Percentiles rank a stretch among this genome's conserved stretches.
Conservation (phyloP, 1,140 invertebrate species). For the Liolophura sinensis region DNA sequence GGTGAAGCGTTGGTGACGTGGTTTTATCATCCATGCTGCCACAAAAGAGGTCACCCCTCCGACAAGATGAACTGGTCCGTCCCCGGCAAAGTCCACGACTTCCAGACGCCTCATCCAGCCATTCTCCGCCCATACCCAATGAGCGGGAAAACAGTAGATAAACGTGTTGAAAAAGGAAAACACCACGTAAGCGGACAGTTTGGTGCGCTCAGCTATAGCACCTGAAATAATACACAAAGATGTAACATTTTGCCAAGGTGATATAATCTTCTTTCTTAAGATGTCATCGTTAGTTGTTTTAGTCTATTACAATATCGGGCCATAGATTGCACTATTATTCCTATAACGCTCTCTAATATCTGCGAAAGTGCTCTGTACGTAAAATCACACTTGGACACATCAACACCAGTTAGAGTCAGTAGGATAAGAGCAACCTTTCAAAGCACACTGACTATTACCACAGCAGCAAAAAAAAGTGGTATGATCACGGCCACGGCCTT, state of each 20-base stretch:
- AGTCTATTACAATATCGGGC: too few species aligned
- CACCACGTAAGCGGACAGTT: conserved; percentile 61
- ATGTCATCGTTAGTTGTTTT: too few species aligned
- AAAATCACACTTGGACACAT: too few species aligned
- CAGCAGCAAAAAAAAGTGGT: too few species aligned
- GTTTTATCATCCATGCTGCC: conserved; percentile 85
- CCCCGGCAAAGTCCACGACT: conserved; percentile 64
- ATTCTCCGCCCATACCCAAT: conserved; percentile 66
- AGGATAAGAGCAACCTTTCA: too few species aligned
- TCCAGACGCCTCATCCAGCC: conserved; percentile 8
- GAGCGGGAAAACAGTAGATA: conserved; percentile 87
- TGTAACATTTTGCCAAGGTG: neutral
- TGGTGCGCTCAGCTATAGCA: conserved; percentile 63
- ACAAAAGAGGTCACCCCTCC: conserved; percentile 77
- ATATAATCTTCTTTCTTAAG: neutral
- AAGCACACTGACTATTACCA: too few species aligned
- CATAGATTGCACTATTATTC: too few species aligned
- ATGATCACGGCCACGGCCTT: too few species aligned
- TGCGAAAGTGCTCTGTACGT: too few species aligned
- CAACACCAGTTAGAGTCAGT: too few species aligned
- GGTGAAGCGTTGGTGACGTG: conserved; percentile 80
- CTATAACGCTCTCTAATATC: too few species aligned
- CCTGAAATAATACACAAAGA: conserved; percentile 41
- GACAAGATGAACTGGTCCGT: conserved; percentile 85
- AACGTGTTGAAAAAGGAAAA: conserved; percentile 64